Evolutionary conservation across 2,113 vertebrate species (phyloP), one percentile per base, ranked within the genome.

Genomic region (Paedocypris sp.): DNA sequence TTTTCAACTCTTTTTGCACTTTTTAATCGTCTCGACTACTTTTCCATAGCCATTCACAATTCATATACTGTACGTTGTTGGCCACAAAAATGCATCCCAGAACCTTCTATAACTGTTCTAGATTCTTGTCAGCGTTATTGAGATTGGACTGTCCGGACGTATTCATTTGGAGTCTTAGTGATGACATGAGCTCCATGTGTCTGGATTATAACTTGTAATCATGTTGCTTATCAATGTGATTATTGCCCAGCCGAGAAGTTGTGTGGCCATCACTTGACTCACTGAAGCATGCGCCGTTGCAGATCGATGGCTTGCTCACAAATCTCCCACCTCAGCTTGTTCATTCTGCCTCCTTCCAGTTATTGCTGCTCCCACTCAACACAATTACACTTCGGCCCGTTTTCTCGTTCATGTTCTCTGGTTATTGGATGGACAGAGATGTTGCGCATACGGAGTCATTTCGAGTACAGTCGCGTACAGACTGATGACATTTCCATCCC

Each of bases 221-320:
- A 31, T 4, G 11, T 42, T 57, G 11, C 10, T 16, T 57, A 13
- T 42, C 22, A 31, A 43, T 43, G 26, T 32, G 38, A 43, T 58
- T 43, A 58, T 43, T 58, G 54, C 54, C 32, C 54, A 31, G 54
- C 10, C 43, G 54, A 45, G 39, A 41, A 69, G 58, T 49, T 58
- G 47, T 50, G 29, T 15, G 43, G 60, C 31, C 38, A 43, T 58
- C 39, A 56, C 9, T 31, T n/a, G 39, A 26, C 39, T 43, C 39
- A 58, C 43, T 58, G 54, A 58, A 58, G 54, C 54, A 58, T 18
- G 32, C 23, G 32, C 26, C n/a, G 32, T 28, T 43, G 39, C 54
- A 43, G 54, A 32, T 58, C 54, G 54, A 42, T 43, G 36, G 58
- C 60, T 25, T 52, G 47, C 38, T 10, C 36, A 6, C 8, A 4